These are phyloP conservation scores for Eumerus sabulonum DNA, from an alignment of 2,888 invertebrate species.

Conservation along the genomic window DNA sequence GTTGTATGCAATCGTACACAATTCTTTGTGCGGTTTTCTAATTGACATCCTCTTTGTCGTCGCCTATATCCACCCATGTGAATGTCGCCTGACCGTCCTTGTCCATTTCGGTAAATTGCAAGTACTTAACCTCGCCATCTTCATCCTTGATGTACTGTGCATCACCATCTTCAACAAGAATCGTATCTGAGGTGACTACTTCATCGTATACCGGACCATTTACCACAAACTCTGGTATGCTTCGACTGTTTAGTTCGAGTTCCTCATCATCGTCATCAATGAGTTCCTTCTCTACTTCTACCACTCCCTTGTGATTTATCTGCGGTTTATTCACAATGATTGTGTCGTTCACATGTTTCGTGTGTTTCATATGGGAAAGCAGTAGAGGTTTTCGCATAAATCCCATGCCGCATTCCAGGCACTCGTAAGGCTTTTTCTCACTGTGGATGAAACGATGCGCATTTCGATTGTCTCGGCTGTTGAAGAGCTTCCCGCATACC, in stretches of 20 bases:
- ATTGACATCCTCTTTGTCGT: slow-evolving; percentile 48
- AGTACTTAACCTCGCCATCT: slow-evolving; percentile 70
- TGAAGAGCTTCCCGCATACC: slow-evolving; percentile 91
- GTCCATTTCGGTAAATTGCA: slow-evolving; percentile 71
- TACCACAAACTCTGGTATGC: neutral
- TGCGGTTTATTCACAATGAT: slow-evolving; percentile 91
- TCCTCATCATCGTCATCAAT: slow-evolving; percentile 35
- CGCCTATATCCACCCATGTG: slow-evolving; percentile 71
- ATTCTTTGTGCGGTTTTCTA: neutral
- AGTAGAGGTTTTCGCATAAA: slow-evolving; percentile 91
- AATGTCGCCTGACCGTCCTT: slow-evolving; percentile 70
- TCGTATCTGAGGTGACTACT: slow-evolving; percentile 49
- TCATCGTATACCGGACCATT: slow-evolving; percentile 30
- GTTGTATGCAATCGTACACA: neutral
- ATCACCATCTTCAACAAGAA: slow-evolving; percentile 59
- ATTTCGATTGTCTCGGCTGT: slow-evolving; percentile 90
- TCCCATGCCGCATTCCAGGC: slow-evolving; percentile 88
- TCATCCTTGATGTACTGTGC: slow-evolving; percentile 70
- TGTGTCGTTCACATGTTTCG: slow-evolving; percentile 85
- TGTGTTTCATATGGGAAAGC: slow-evolving; percentile 84
- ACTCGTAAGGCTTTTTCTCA: slow-evolving; percentile 92
- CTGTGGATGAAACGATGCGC: slow-evolving; percentile 92
- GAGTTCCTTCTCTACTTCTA: slow-evolving; percentile 71
- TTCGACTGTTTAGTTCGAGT: slow-evolving; percentile 4
- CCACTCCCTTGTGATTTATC: slow-evolving; percentile 80